Base-by-base conservation (phyloP, 2,113 vertebrate genomes). In the Chamaea fasciata region DNA sequence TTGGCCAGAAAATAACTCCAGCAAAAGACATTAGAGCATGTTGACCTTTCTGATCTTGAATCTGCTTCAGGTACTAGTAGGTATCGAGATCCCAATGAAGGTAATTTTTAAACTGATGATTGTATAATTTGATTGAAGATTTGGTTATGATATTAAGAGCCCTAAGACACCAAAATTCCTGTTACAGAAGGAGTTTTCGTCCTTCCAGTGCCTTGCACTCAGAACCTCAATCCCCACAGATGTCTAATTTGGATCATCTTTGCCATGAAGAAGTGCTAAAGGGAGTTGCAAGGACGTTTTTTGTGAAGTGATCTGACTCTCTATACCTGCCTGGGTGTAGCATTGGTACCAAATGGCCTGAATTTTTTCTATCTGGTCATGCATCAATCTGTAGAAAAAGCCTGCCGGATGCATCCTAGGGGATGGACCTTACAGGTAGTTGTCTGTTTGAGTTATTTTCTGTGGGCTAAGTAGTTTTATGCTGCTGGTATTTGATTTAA, bases 31-130 rank as follows among this genome's bases (percentile, higher is more conserved):
- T n/a, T 26, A 59, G 6, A 11, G 10, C 20, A 19, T 6, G 7
- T 8, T 55, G 13, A 56, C 28, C 46, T 60, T 76, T n/a, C 24
- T 80, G 41, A 28, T 84, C 52, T 63, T 37, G 39, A 15, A 27
- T 53, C 56, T 93, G 10, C 21, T 56, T 75, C 33, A 47, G 30
- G 9, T 71, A 30, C 39, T 59, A 41, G 28, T 44, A 60, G 26
- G 6, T 42, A 41, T 30, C 24, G 24, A 47, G 17, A 55, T 62
- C 15, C 5, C 0, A 0, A 18, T 17, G 35, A 56, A 44, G 22
- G 44, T 80, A 0, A 35, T 76, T 80, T 90, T 71, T 64, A 86
- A 87, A 68, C 19, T 17, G 18, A 52, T 47, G 6, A 11, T 52
- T 60, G 11, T 75, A 55, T 73, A 80, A 69, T 39, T 30, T 60